Conservation (phyloP, 2,113 vertebrate species). For the Oceanodroma tethys region DNA sequence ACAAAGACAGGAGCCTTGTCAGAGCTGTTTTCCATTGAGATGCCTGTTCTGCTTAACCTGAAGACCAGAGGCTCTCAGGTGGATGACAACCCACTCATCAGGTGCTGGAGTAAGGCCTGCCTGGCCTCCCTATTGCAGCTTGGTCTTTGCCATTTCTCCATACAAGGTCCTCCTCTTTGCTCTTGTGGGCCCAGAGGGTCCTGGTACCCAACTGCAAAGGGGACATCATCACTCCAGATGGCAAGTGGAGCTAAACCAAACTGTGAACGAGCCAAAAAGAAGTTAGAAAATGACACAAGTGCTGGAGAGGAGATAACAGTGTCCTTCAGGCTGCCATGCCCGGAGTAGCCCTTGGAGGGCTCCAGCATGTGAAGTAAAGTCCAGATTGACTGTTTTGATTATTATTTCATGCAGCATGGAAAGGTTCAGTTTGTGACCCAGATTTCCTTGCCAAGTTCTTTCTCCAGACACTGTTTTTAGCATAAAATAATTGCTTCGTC, state of each 20-base stretch:
- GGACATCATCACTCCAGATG: not conserved
- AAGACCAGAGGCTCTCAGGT: not conserved
- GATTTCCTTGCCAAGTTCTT: not conserved
- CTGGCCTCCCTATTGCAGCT: not conserved
- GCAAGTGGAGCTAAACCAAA: not conserved
- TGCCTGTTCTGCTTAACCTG: not conserved
- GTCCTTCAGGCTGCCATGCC: not conserved
- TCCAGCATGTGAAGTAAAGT: accelerated
- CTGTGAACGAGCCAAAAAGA: not conserved
- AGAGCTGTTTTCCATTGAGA: not conserved
- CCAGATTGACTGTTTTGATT: not conserved
- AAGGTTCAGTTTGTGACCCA: not conserved
- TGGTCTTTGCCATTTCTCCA: not conserved
- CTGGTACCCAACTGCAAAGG: not conserved
- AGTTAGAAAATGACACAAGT: not conserved
- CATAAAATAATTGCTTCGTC: not conserved
- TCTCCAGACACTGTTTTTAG: not conserved
- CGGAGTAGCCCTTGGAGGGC: not conserved
- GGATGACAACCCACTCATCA: not conserved
- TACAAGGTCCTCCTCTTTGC: not conserved
- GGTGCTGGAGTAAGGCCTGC: not conserved
- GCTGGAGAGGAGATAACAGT: not conserved
- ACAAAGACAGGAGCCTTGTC: not conserved
- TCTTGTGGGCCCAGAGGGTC: not conserved
- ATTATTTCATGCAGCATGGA: not conserved